These are phyloP conservation scores for Orthosia gracilis DNA, from an alignment of 2,888 invertebrate species.

Conservation along the genomic window DNA sequence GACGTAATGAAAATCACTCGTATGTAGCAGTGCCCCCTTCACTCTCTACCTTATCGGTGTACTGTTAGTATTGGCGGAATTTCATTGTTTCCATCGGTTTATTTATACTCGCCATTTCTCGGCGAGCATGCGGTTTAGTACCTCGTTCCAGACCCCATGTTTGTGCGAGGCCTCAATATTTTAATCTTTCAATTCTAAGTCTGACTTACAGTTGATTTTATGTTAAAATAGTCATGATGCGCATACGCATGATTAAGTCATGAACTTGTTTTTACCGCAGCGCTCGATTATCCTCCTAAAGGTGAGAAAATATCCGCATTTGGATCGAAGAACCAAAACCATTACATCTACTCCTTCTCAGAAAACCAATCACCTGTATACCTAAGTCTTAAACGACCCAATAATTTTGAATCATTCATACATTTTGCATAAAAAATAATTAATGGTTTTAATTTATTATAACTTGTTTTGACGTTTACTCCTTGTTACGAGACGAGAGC, in stretches of 20 bases:
- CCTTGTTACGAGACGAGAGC: constrained; percentile 60
- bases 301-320: constrained; percentile 13
- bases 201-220: constrained; percentile 5
- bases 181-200: constrained; percentile 20
- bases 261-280: constrained; percentile 1
- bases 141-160: constrained; percentile 23
- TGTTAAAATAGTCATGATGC: constrained; percentile 15
- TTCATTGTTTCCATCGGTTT: constrained; percentile 73
- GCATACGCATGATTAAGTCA: not conserved
- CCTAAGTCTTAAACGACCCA: constrained; percentile 13
- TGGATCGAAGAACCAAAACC: constrained; percentile 12
- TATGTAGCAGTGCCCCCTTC: constrained; percentile 66
- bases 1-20: constrained; percentile 65
- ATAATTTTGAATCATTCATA: constrained; percentile 19
- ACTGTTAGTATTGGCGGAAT: constrained; percentile 68
- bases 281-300: constrained; percentile 31
- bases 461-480: constrained; percentile 48
- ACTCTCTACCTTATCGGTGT: constrained; percentile 66
- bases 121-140: constrained; percentile 71
- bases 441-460: constrained; percentile 30
- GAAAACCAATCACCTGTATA: constrained; percentile 46
- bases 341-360: constrained; percentile 39
- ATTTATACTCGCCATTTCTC: constrained; percentile 72
- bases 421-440: constrained; percentile 28
- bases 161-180: constrained; percentile 33